phyloP scores from a whole-genome alignment of 2,113 vertebrate species.

The Gracilinanus agilis region DNA sequence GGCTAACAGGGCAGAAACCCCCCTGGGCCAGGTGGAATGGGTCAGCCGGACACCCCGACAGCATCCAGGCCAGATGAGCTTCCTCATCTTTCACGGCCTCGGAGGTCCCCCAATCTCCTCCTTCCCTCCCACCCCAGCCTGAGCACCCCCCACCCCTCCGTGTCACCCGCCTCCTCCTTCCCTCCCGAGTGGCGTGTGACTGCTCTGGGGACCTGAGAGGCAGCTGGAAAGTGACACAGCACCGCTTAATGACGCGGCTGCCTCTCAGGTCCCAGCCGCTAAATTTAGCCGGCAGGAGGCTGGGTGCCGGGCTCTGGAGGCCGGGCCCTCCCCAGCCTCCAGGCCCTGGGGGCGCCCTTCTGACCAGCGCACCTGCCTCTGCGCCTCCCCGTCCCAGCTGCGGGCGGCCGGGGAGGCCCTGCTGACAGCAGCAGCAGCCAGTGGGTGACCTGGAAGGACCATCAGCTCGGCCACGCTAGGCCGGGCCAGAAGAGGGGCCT shows the following conservation, averaged over 20 bases:
- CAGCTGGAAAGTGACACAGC: conserved; percentile 61
- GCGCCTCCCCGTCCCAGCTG: not conserved
- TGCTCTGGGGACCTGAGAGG: conserved; percentile 62
- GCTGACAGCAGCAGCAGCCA: not conserved
- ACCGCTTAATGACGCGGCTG: conserved; percentile 66
- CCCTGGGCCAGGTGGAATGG: not conserved
- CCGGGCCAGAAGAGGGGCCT: not conserved
- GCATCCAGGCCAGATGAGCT: not conserved
- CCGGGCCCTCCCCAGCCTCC: not conserved
- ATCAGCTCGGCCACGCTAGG: not conserved
- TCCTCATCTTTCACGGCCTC: not conserved
- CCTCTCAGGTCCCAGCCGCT: conserved; percentile 49
- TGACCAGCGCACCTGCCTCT: not conserved
- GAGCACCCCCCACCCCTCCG: not conserved
- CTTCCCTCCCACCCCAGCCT: not conserved
- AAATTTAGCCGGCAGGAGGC: conserved; percentile 62
- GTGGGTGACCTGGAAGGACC: not conserved
- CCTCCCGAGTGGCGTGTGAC: conserved; percentile 59
- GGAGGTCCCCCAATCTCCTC: not conserved
- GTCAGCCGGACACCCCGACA: not conserved
- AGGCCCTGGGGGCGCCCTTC: not conserved
- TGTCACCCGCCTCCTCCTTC: conserved; percentile 35
- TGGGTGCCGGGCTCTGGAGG: conserved; percentile 30
- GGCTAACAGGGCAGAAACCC: not conserved
- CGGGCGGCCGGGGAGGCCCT: not conserved